Percentiles rank a stretch among this genome's conserved stretches.
Evolutionary conservation across 1,140 invertebrate genomes (phyloP).

Genomic region (Bombus cullumanus): DNA sequence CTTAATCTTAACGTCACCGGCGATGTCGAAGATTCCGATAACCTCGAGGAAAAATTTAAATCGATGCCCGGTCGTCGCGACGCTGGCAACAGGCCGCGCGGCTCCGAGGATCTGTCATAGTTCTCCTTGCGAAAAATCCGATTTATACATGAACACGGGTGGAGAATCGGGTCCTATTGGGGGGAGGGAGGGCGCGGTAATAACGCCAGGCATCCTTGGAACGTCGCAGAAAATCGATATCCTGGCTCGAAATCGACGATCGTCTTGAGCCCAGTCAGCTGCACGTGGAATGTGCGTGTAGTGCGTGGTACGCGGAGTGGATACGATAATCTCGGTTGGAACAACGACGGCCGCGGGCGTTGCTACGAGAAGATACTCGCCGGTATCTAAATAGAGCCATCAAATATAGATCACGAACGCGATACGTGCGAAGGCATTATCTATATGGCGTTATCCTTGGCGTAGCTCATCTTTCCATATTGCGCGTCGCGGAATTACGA

Average conservation of each 20-base stretch:
- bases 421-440: slow-evolving; percentile 65
- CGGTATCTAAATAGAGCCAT: slow-evolving; percentile 70
- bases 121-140: slow-evolving; percentile 2
- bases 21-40: neutral
- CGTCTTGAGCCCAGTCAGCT: slow-evolving; percentile 12
- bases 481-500: slow-evolving; percentile 41
- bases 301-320: slow-evolving; percentile 12
- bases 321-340: slow-evolving; percentile 36
- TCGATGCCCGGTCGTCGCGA: neutral
- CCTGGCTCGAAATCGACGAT: slow-evolving; percentile 4
- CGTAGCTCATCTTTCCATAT: slow-evolving; percentile 31
- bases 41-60: slow-evolving; percentile 15
- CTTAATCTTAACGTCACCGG: neutral
- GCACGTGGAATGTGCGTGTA: slow-evolving; percentile 39
- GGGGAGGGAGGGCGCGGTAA: neutral
- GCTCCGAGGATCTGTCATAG: neutral
- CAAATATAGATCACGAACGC: slow-evolving; percentile 68
- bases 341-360: slow-evolving; percentile 47
- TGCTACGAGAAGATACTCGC: slow-evolving; percentile 42
- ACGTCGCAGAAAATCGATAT: slow-evolving; percentile 31
- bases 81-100: neutral
- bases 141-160: neutral
- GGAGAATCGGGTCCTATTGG: neutral
- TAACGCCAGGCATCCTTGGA: slow-evolving; percentile 6
- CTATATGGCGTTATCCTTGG: slow-evolving; percentile 58